These are phyloP conservation scores for Lypha dubia DNA, from an alignment of 2,888 invertebrate genomes.

Conservation along the genomic window DNA sequence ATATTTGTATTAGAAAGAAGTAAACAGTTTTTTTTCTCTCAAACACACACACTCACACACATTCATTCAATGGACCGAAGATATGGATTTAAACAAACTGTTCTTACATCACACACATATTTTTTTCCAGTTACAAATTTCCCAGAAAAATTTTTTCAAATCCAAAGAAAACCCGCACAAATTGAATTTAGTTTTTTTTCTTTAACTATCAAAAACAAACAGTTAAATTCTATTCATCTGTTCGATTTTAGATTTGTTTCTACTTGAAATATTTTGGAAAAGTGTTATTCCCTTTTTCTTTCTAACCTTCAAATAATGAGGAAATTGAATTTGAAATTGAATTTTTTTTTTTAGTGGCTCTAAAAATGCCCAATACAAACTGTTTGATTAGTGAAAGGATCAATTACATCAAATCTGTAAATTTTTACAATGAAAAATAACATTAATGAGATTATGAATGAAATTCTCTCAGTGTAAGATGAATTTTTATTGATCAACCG, in stretches of 20 bases:
- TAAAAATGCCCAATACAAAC: no score
- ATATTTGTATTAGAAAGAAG: slow-evolving; percentile 39
- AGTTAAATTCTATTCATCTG: slow-evolving; percentile 34
- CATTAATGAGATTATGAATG: no score
- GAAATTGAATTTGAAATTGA: slow-evolving; percentile 34
- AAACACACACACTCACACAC: no score
- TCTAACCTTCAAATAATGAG: neutral
- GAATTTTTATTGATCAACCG: no score
- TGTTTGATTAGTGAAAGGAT: no score
- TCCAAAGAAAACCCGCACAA: slow-evolving; percentile 34
- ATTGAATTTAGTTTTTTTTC: neutral
- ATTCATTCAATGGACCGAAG: neutral
- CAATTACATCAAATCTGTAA: no score
- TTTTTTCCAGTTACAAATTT: slow-evolving; percentile 26
- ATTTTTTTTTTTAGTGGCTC: neutral
- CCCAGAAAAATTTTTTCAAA: slow-evolving; percentile 39
- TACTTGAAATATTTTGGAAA: neutral
- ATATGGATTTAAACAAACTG: neutral
- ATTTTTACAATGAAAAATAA: no score
- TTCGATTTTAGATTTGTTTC: slow-evolving; percentile 7
- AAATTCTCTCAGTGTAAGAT: no score
- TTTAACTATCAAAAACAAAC: slow-evolving; percentile 29
- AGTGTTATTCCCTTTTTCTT: neutral
- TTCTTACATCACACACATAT: slow-evolving; percentile 16
- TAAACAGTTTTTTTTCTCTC: slow-evolving; percentile 1